These are phyloP conservation scores for Agelastica alni DNA, from an alignment of 2,888 invertebrate species.

Conservation along the genomic window DNA sequence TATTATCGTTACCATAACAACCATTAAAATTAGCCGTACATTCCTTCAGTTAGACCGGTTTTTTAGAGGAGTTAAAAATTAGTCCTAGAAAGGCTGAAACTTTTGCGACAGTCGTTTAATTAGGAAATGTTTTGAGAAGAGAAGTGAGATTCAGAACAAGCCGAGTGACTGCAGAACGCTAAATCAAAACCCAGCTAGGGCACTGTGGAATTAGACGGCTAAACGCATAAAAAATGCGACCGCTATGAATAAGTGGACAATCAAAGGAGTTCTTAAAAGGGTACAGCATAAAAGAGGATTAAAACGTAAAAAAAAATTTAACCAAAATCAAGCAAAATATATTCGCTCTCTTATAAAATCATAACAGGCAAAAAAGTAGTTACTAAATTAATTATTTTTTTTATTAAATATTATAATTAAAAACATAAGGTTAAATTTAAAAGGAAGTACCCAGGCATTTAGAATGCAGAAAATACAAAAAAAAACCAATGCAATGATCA, in stretches of 20 bases:
- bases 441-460: too few relatives aligned
- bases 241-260: constrained; percentile 18
- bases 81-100: constrained; percentile 56
- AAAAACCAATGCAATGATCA: too few relatives aligned
- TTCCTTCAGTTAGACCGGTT: constrained; percentile 42
- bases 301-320: too few relatives aligned
- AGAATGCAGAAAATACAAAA: too few relatives aligned
- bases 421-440: too few relatives aligned
- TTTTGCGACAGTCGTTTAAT: constrained; percentile 60
- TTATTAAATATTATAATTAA: too few relatives aligned
- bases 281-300: neutral
- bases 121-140: constrained; percentile 57
- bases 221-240: constrained; percentile 42
- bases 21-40: constrained; percentile 40
- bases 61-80: constrained; percentile 55
- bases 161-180: constrained; percentile 40
- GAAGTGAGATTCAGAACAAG: constrained; percentile 3
- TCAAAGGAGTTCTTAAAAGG: neutral
- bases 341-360: too few relatives aligned
- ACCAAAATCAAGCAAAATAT: too few relatives aligned
- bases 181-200: constrained; percentile 51
- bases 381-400: too few relatives aligned
- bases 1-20: constrained; percentile 40
- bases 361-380: too few relatives aligned
- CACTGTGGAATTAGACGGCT: constrained; percentile 52